These are phyloP conservation scores for Ptilodon capucinus DNA, from an alignment of 2,888 invertebrate species.

Conservation along the genomic window DNA sequence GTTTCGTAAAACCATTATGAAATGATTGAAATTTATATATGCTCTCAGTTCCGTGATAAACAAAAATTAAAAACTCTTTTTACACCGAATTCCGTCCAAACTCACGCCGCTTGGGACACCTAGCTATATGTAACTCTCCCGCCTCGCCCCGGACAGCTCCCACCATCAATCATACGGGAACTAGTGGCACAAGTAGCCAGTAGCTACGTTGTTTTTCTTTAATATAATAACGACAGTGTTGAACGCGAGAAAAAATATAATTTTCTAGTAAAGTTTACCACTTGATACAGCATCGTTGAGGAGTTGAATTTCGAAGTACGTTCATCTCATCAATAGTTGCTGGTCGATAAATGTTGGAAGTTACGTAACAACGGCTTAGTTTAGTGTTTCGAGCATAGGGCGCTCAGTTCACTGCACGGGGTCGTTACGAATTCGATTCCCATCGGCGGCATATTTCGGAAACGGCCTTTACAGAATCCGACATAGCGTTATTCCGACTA, in stretches of 20 bases:
- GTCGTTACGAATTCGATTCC: too few relatives aligned
- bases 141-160: constrained; percentile 5
- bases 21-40: too few relatives aligned
- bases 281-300: constrained; percentile 13
- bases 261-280: constrained; percentile 8
- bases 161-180: constrained; percentile 29
- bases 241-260: constrained; percentile 17
- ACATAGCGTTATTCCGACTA: neutral
- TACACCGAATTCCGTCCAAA: neutral
- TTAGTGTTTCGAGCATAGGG: too few relatives aligned
- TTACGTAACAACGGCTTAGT: too few relatives aligned
- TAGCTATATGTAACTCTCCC: constrained; percentile 25
- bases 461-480: too few relatives aligned
- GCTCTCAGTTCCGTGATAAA: too few relatives aligned
- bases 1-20: too few relatives aligned
- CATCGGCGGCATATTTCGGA: too few relatives aligned
- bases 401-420: too few relatives aligned
- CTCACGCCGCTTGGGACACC: constrained; percentile 12
- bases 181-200: constrained; percentile 10
- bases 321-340: too few relatives aligned
- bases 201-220: constrained; percentile 28
- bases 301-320: neutral
- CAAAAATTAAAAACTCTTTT: neutral
- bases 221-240: constrained; percentile 10
- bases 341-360: too few relatives aligned